Base-by-base conservation (phyloP, 2,113 vertebrate species). In the Phalacrocorax pelagicus region DNA sequence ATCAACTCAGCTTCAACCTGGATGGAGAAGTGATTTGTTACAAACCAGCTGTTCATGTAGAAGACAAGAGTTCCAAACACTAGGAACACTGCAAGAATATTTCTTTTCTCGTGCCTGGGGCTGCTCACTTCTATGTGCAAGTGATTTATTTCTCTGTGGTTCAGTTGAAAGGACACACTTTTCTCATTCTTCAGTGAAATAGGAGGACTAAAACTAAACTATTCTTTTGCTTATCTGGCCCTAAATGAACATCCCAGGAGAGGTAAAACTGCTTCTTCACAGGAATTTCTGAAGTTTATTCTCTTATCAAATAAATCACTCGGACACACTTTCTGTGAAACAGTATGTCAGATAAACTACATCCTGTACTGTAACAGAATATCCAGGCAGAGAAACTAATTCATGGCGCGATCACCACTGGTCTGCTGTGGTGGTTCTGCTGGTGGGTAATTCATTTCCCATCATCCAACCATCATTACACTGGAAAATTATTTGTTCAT, bases 1-100 rank as follows among this genome's bases (percentile, higher is more conserved):
- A 99, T 99, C 97, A 99, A 66, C 98, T 99, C 99, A 0, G 99
- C 99, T 92, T 99, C 99, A 98, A 99, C 99, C 99, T 99, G 98
- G 54, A 95, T 81, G 86, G 65, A 96, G 81, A 55, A 96, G 77
- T 3, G 6, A 91, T 18, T 65, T 57, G 29, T 51, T 96, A 88
- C 81, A 86, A 27, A 32, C 10, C 2, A 82, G 80, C 67, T 58
- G 38, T 55, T 72, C 62, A 47, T 10, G 52, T 36, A 63, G 47
- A 54, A 86, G 52, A 77, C 9, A 5, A 16, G 72, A 91, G 75
- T 38, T 69, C 21, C 73, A 61, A 62, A 62, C 22, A 21, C 26
- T 3, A 71, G 47, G 34, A 55, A 61, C 36, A 71, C 18, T 66
- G 13, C 24, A 74, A 49, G 46, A 54, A 44, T 82, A 51, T 57